Conservation (phyloP, 2,888 invertebrate genomes). For the Rhagium mordax region DNA sequence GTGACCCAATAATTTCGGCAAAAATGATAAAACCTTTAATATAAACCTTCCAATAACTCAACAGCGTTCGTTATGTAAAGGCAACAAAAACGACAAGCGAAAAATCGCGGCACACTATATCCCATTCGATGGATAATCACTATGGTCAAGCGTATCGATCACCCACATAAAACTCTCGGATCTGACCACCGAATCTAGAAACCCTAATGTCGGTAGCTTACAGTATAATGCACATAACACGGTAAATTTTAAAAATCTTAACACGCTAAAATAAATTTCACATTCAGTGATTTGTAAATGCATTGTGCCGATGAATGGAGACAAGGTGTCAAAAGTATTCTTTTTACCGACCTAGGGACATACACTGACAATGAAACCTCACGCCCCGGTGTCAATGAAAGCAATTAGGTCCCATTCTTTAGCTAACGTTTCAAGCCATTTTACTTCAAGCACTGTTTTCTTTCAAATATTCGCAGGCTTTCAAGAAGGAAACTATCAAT, state of each 20-base stretch:
- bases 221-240: conserved; percentile 36
- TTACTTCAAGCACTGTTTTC: conserved; percentile 32
- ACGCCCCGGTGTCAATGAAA: conserved; percentile 69
- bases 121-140: conserved; percentile 42
- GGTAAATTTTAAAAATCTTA: conserved; percentile 44
- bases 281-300: conserved; percentile 60
- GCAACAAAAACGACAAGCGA: conserved; percentile 51
- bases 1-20: not conserved
- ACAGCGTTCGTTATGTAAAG: conserved; percentile 30
- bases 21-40: not conserved
- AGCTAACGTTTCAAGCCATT: conserved; percentile 19
- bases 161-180: conserved; percentile 47
- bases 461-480: conserved; percentile 8
- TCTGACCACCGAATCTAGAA: conserved; percentile 40
- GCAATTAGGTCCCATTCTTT: conserved; percentile 68
- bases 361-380: conserved; percentile 58
- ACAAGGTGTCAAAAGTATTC: conserved; percentile 65
- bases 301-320: conserved; percentile 63
- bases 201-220: conserved; percentile 40
- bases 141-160: conserved; percentile 57
- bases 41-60: conserved; percentile 19
- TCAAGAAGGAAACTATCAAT: conserved; percentile 4
- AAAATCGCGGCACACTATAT: conserved; percentile 54
- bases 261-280: conserved; percentile 55
- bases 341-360: conserved; percentile 56